Percentiles rank a stretch among this genome's conserved stretches.
These are phyloP conservation scores for Tipula confusa DNA, from an alignment of 2,888 invertebrate species.

Conservation along the genomic window DNA sequence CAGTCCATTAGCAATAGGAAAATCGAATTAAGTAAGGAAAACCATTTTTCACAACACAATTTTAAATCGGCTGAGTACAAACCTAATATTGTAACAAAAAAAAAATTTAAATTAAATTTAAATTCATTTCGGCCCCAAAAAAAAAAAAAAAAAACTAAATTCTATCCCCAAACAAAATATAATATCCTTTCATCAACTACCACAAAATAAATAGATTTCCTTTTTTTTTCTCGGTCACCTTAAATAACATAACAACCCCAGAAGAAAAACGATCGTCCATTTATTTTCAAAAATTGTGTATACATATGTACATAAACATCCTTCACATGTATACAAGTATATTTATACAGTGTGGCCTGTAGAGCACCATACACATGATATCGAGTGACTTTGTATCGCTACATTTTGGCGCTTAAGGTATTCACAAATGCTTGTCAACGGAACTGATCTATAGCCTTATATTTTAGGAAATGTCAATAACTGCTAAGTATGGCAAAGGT, in stretches of 20 bases:
- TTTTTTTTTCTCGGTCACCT: constrained; percentile 5
- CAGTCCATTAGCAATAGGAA: background rate
- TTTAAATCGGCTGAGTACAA: background rate
- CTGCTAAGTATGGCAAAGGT: too few species aligned
- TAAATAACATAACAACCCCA: constrained; percentile 25
- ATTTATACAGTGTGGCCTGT: too few species aligned
- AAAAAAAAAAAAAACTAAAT: background rate
- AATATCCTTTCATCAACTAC: constrained; percentile 20
- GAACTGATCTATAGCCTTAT: too few species aligned
- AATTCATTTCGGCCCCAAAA: constrained; percentile 5
- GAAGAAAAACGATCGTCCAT: constrained; percentile 20
- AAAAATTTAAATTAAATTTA: constrained; percentile 20
- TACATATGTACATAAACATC: background rate
- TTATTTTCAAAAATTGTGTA: background rate
- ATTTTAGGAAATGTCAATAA: too few species aligned
- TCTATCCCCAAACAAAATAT: constrained; percentile 12
- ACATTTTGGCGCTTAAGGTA: too few species aligned
- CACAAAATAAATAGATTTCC: constrained; percentile 25
- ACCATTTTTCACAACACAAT: background rate
- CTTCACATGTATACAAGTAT: background rate
- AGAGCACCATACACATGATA: too few species aligned
- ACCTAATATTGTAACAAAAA: background rate
- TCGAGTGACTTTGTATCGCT: too few species aligned
- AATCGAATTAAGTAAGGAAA: background rate
- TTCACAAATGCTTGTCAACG: too few species aligned